phyloP scores from a whole-genome alignment of 2,113 vertebrate species.

The Alligator mississippiensis region DNA sequence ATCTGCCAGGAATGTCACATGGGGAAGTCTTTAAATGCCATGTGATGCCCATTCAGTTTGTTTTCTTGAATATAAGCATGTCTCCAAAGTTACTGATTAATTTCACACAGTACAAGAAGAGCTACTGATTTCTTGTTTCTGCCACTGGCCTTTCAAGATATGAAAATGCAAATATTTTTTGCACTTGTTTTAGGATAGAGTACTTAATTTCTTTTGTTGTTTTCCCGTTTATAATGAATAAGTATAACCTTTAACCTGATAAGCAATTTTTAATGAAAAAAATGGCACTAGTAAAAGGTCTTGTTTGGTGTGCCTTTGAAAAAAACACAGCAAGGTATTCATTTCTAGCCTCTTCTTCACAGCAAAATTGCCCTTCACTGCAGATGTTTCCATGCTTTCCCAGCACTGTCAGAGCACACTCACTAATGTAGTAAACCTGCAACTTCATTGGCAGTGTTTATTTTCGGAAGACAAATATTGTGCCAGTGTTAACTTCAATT shows the following conservation, averaged over 20 bases:
- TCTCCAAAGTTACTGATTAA: slow-evolving; percentile 77
- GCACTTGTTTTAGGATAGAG: neutral
- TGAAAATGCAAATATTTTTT: slow-evolving; percentile 58
- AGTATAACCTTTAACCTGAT: neutral
- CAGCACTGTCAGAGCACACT: slow-evolving; percentile 40
- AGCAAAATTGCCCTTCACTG: slow-evolving; percentile 1
- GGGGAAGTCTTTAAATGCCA: slow-evolving; percentile 53
- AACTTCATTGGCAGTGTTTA: slow-evolving; percentile 78
- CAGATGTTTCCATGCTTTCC: neutral
- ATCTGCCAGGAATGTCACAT: slow-evolving; percentile 55
- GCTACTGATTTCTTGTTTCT: slow-evolving; percentile 53
- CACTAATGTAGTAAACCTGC: slow-evolving; percentile 62
- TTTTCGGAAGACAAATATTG: slow-evolving; percentile 82
- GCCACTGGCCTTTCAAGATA: slow-evolving; percentile 55
- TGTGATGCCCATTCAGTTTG: slow-evolving; percentile 67
- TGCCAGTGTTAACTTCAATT: slow-evolving; percentile 81
- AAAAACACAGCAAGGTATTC: neutral
- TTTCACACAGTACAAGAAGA: slow-evolving; percentile 54
- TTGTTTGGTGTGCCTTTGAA: slow-evolving; percentile 19
- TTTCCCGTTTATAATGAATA: neutral
- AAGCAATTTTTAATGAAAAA: neutral
- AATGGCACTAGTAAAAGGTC: slow-evolving; percentile 1
- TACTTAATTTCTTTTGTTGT: neutral
- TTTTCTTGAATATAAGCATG: slow-evolving; percentile 55
- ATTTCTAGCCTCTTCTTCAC: neutral